Base-by-base conservation (phyloP, 1,140 invertebrate genomes). In the Polypedilum pembai region DNA sequence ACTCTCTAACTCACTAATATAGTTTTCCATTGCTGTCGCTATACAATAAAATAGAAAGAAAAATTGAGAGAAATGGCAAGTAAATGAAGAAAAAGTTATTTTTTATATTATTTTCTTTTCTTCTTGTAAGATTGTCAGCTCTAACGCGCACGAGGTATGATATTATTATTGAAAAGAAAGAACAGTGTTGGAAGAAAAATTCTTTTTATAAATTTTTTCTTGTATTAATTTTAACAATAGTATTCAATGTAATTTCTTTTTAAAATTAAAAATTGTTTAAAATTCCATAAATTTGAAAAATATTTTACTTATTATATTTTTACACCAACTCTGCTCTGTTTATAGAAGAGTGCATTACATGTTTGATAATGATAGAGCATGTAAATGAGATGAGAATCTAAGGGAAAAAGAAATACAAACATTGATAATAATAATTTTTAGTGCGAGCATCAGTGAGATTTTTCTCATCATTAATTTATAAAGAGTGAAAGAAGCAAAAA, bases 41-140 rank as follows among this genome's bases (percentile, higher is more conserved):
- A 69, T 18, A 21, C 65, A 69, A 18, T 69, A 18, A 18, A 69
- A 69, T 56, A 56, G 45, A 56, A 56, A 56, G 45, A 56, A 56
- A 56, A 56, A 56, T 56, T 69, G 65, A 21, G 65, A 69, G 65
- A 69, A 69, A 69, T 69, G 65, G 65, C 65, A 69, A 69, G 18
- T 18, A 21, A 5, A 69, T 18, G 18, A 69, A 69, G 65, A 69
- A 69, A 69, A 69, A 69, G 20, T 18, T 69, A 18, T 20, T 18
- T 20, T 21, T 69, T 18, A 56, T 15, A 56, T 56, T 20, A 18
- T 20, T 69, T 69, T 69, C 65, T 69, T 69, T 56, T n/a, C 12
- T 56, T 56, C 45, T 12, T 45, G 45, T n/a, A 5, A 33, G 24
- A 33, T 33, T 33, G 24, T 33, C 24, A 33, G 24, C 24, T 3